Evolutionary conservation across 2,113 vertebrate genomes (phyloP).

Genomic region (Epinephelus moara): DNA sequence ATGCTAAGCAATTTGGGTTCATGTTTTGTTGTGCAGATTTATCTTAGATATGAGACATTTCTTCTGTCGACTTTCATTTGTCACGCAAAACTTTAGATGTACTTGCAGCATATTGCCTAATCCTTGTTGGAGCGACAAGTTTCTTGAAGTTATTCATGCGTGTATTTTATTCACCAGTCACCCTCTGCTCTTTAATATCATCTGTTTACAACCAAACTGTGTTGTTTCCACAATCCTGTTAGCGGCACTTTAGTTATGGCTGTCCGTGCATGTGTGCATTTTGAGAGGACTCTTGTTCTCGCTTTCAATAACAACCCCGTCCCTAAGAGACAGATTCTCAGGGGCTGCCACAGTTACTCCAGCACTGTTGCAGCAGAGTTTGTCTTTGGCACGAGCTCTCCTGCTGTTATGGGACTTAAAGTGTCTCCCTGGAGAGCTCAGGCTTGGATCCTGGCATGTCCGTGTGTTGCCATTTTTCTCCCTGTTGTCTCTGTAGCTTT

Average conservation of each 20-base stretch:
- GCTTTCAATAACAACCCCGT: conserved; percentile 34
- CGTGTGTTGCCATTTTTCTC: conserved; percentile 4
- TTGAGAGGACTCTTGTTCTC: conserved; percentile 15
- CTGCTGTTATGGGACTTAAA: conserved; percentile 36
- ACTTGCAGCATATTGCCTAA: neutral
- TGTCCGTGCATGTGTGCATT: conserved; percentile 30
- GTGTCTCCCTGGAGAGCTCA: conserved; percentile 25
- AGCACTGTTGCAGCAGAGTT: conserved; percentile 27
- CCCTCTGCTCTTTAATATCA: conserved; percentile 13
- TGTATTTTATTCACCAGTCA: neutral
- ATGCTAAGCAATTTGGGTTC: neutral
- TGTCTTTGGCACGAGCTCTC: conserved; percentile 12
- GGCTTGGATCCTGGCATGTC: conserved; percentile 19
- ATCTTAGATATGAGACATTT: neutral
- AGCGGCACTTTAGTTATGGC: neutral
- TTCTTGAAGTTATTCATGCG: neutral
- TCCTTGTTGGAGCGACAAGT: neutral
- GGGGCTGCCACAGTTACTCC: conserved; percentile 14
- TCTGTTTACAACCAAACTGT: conserved; percentile 26
- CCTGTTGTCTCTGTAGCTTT: conserved; percentile 3
- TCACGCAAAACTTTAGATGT: neutral
- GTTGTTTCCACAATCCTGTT: conserved; percentile 30
- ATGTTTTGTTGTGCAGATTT: neutral
- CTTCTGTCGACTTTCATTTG: neutral
- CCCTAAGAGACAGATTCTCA: conserved; percentile 47